Conservation (phyloP, 1,140 invertebrate species). For the Aphelinus atriplicis region DNA sequence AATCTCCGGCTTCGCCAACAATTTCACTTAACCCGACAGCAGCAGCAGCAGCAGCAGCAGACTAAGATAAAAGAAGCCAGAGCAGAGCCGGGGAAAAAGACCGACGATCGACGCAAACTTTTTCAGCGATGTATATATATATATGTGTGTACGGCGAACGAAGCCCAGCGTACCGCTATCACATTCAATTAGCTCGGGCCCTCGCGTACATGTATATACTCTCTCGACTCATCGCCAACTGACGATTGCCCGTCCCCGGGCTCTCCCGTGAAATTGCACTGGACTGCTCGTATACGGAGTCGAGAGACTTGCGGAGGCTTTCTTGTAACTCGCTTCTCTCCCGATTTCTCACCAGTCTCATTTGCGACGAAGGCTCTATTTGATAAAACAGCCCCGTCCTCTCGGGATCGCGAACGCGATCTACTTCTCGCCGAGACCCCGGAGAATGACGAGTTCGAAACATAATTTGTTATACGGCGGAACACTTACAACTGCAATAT, state of each 20-base stretch:
- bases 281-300: no score
- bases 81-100: neutral
- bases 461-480: no score
- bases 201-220: neutral
- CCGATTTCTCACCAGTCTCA: no score
- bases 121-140: constrained; percentile 5
- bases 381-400: no score
- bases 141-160: neutral
- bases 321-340: no score
- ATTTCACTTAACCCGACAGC: constrained; percentile 38
- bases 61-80: constrained; percentile 21
- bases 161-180: constrained; percentile 1
- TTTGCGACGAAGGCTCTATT: no score
- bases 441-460: no score
- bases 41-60: neutral
- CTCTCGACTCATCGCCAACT: constrained; percentile 3
- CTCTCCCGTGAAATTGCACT: no score
- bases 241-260: neutral
- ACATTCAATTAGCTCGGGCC: constrained; percentile 22
- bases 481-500: no score
- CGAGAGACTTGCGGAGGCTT: no score
- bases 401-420: no score
- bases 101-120: constrained; percentile 17
- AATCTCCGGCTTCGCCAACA: constrained; percentile 26
- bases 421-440: no score